Percentiles rank a stretch among this genome's conserved stretches.
These are phyloP conservation scores for Caradrina kadenii DNA, from an alignment of 2,888 invertebrate genomes.

Conservation along the genomic window DNA sequence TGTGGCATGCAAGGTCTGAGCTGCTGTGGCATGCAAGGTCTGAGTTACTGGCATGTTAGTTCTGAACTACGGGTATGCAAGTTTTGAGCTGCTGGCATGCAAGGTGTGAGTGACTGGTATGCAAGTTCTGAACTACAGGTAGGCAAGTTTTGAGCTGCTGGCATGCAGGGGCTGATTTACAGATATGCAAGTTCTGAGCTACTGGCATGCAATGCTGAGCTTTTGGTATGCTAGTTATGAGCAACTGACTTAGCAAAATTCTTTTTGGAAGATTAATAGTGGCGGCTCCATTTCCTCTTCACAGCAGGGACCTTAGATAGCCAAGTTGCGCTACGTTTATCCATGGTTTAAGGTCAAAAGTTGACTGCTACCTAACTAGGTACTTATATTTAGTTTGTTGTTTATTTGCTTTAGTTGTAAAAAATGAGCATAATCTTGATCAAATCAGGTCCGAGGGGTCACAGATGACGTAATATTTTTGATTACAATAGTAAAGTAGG, in stretches of 20 bases:
- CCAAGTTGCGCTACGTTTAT: not conserved
- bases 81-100: not conserved
- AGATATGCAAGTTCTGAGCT: not conserved
- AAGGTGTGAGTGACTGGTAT: too few relatives aligned
- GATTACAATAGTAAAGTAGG: not conserved
- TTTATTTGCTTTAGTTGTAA: not conserved
- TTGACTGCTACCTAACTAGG: not conserved
- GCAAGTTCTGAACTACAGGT: too few relatives aligned
- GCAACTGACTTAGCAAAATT: too few relatives aligned
- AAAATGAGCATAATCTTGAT: not conserved
- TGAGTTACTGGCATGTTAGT: too few relatives aligned
- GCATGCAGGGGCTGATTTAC: too few relatives aligned
- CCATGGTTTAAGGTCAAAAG: not conserved
- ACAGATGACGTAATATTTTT: constrained; percentile 9
- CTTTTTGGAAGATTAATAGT: too few relatives aligned
- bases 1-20: not conserved
- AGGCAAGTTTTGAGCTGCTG: too few relatives aligned
- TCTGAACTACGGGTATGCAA: too few relatives aligned
- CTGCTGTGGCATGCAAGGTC: not conserved
- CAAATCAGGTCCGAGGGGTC: constrained; percentile 4
- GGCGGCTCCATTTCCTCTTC: too few relatives aligned
- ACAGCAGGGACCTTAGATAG: too few relatives aligned
- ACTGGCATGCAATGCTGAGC: not conserved
- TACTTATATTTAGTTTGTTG: not conserved
- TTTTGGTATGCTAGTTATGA: too few relatives aligned